Conservation (phyloP, 2,113 vertebrate species). For the Ictalurus punctatus region DNA sequence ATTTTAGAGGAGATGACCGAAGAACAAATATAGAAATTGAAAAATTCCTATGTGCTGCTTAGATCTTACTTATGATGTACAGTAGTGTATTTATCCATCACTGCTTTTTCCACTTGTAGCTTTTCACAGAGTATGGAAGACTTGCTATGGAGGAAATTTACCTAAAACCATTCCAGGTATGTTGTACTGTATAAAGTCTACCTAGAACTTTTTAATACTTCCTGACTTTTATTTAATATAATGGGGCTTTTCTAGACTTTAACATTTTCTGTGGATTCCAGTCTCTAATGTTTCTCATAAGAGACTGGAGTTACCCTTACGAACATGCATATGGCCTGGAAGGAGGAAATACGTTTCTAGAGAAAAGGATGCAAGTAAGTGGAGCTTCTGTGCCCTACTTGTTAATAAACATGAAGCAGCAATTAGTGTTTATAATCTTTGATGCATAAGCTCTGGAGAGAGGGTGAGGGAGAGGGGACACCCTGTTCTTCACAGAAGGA, state of each 20-base stretch:
- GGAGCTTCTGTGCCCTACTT: neutral
- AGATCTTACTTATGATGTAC: neutral
- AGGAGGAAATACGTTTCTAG: constrained; percentile 80
- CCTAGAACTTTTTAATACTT: neutral
- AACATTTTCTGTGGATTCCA: constrained; percentile 43
- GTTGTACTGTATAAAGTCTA: neutral
- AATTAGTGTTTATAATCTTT: neutral
- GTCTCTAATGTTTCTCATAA: constrained; percentile 85
- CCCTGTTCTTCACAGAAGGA: neutral
- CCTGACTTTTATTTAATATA: neutral
- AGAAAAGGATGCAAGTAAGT: constrained; percentile 82
- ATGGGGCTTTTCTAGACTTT: neutral
- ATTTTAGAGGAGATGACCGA: neutral
- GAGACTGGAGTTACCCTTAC: constrained; percentile 91
- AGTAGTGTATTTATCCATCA: neutral
- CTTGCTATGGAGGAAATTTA: constrained; percentile 97
- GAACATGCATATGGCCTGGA: constrained; percentile 83
- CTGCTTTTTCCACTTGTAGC: constrained; percentile 65
- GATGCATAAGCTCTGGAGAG: neutral
- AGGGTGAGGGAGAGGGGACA: neutral
- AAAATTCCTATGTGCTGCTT: neutral
- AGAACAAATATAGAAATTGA: no score
- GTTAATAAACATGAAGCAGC: neutral
- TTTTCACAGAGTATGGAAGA: constrained; percentile 97
- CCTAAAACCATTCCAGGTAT: constrained; percentile 91